Evolutionary conservation across 2,888 invertebrate genomes (phyloP), one percentile per base, ranked within the genome.

Genomic region (Volucella bombylans): DNA sequence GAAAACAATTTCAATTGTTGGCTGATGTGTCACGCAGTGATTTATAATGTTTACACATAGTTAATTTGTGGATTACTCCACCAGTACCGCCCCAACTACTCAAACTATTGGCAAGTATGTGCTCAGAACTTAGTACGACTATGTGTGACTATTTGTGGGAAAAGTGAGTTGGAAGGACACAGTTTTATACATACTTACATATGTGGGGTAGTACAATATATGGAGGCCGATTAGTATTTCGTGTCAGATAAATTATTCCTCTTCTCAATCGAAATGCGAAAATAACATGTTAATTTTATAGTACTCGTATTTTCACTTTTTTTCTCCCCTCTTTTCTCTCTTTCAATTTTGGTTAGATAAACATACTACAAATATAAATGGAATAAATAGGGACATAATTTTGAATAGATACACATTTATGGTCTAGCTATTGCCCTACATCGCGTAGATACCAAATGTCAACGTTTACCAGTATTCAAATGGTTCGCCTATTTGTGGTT

Each of bases 1-100:
- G 72, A 85, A 81, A 85, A 85, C 85, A 85, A 85, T 81, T 62
- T 73, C 67, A 77, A 77, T 77, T 61, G 76, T 61, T 77, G 76
- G 76, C 52, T 77, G 76, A 71, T 61, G 71, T 78, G 78, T 71
- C 78, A 78, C 78, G 78, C 69, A 55, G 69, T 78, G 78, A 78
- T 78, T 78, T 78, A 78, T 78, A 77, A 78, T 71, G 78, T 78
- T 78, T 78, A 78, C 78, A 78, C 78, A 78, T 78, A 71, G 71
- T 78, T 78, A 69, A 78, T 78, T 78, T 71, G 76, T 47, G 71
- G 85, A 85, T 85, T 81, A 77, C 50, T 67, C 72, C 50, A 50
- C 65, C 49, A 57, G n/a, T 31, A 50, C 43, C 69, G 39, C 38
- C 49, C 12, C 8, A n/a, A 41, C 38, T 45, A 38, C 18, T 41